Base-by-base conservation (phyloP, 2,113 vertebrate species). In the Dicrurus megarhynchus region DNA sequence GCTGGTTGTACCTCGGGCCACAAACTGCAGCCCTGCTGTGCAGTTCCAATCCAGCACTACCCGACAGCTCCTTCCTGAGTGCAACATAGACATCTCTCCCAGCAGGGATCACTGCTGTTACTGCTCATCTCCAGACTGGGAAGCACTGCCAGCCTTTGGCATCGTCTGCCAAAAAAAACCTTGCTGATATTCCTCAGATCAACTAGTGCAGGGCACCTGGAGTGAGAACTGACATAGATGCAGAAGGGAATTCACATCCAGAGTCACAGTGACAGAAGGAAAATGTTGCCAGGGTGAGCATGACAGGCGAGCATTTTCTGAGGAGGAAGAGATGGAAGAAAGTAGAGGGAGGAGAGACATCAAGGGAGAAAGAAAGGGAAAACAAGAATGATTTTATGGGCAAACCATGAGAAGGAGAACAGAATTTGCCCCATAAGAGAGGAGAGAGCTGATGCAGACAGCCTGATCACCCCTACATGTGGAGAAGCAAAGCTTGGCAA, bases 161-260 rank as follows among this genome's bases (percentile, higher is more conserved):
- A 47, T 6, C 0, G 0, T 50, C 44, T 64, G 57, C 77, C 13
- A 33, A 77, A 59, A 59, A 67, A 57, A 56, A 1, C 17, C 13
- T 24, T 7, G 4, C 65, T 77, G 14, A 33, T 21, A 37, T n/a
- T 56, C 41, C 33, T 35, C 32, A 49, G 20, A 67, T 56, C 17
- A 57, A 1, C 35, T 11, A 42, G 5, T 10, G 22, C 52, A 63
- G 35, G 42, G 74, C 63, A 86, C 28, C 19, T 2, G 12, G 14
- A 47, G 37, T 28, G 30, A 94, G 63, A 78, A 52, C 13, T 74
- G 83, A 39, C 74, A 69, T 0, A 35, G 44, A 22, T 32, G 42
- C 52, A 79, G 69, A 61, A 37, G 26, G 21, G n/a, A 68, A 41
- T 69, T 57, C 19, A 71, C 57, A 57, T 19, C 17, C 70, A 47